Percentiles rank a stretch among this genome's conserved stretches.
phyloP scores from a whole-genome alignment of 2,888 invertebrate species.

The Nycteola revayana region DNA sequence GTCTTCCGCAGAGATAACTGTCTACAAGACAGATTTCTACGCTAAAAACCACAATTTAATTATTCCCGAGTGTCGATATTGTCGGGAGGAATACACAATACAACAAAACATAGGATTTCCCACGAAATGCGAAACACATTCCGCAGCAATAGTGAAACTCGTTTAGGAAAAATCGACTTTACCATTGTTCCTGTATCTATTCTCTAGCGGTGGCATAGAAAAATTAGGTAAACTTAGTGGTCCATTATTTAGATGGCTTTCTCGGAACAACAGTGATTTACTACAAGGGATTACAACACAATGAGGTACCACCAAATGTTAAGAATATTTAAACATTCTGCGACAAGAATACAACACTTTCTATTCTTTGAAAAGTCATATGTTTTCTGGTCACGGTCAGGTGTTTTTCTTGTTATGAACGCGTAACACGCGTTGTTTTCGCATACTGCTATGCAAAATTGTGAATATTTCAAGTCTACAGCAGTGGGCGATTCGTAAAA shows the following conservation, averaged over 20 bases:
- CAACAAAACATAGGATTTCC: conserved; percentile 39
- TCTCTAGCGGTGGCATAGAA: conserved; percentile 6
- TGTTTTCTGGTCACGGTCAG: conserved; percentile 45
- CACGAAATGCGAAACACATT: conserved; percentile 43
- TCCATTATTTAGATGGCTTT: conserved; percentile 24
- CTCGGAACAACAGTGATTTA: conserved; percentile 20
- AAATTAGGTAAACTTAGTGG: conserved; percentile 5
- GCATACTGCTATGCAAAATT: too few species aligned
- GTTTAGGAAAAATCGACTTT: conserved; percentile 41
- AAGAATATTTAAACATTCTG: conserved; percentile 22
- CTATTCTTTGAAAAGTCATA: conserved; percentile 37
- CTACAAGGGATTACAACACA: conserved; percentile 29
- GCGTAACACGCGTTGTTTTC: conserved; percentile 40
- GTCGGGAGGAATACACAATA: conserved; percentile 21
- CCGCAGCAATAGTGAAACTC: conserved; percentile 46
- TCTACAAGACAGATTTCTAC: conserved; percentile 13
- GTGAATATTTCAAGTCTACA: too few species aligned
- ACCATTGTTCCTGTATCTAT: conserved; percentile 38
- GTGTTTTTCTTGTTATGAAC: conserved; percentile 37
- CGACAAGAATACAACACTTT: conserved; percentile 33
- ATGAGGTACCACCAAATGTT: conserved; percentile 11
- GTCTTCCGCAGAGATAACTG: conserved; percentile 22
- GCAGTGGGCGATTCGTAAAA: conserved; percentile 29
- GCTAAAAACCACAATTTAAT: conserved; percentile 7
- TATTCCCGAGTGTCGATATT: conserved; percentile 25